phyloP scores from a whole-genome alignment of 2,113 vertebrate genomes.

The Sapayoa aenigma region DNA sequence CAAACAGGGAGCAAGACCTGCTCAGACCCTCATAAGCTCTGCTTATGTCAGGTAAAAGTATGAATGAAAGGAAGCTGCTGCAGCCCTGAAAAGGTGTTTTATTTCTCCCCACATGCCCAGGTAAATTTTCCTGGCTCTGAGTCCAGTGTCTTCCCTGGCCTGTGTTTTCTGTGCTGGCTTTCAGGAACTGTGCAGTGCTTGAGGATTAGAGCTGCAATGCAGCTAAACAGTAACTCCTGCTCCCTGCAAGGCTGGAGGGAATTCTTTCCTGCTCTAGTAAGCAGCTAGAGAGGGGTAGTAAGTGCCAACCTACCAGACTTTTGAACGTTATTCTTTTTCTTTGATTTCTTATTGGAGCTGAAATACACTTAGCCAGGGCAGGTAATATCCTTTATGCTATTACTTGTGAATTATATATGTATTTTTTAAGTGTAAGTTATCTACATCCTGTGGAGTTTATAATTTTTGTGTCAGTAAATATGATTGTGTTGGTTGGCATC shows the following conservation, averaged over 20 bases:
- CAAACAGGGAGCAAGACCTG: accelerated
- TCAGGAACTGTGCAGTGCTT: neutral
- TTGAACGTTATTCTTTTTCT: neutral
- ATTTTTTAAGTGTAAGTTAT: neutral
- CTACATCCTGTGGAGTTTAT: neutral
- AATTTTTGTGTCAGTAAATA: neutral
- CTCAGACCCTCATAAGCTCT: accelerated
- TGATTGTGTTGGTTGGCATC: neutral
- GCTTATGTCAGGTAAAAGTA: neutral
- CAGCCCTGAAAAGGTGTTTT: neutral
- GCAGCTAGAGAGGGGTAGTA: neutral
- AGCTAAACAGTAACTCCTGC: neutral
- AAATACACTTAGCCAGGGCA: neutral
- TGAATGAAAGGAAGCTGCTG: neutral
- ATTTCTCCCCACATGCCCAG: neutral
- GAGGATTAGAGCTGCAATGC: constrained; percentile 42
- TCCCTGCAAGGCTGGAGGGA: constrained; percentile 1
- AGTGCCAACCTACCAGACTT: neutral
- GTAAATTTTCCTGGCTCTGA: neutral
- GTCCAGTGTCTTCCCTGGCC: neutral
- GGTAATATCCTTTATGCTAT: neutral
- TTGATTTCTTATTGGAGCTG: neutral
- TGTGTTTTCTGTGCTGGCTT: neutral
- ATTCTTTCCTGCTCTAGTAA: neutral
- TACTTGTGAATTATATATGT: neutral